phyloP scores from a whole-genome alignment of 1,140 invertebrate species.

The Pogonus chalceus region DNA sequence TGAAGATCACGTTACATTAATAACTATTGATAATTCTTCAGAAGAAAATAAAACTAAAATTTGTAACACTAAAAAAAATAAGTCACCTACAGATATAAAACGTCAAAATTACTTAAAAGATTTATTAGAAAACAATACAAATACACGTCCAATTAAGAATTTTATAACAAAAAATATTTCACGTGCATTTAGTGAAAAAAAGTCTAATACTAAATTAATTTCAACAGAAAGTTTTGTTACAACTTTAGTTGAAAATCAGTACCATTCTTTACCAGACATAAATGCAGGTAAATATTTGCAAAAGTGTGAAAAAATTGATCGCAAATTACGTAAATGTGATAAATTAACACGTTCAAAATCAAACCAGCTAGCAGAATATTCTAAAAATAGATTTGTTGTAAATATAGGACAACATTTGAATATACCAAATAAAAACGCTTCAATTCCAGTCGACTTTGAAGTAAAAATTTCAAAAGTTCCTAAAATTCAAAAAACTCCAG shows the following conservation, averaged over 20 bases:
- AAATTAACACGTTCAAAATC: conserved; percentile 19
- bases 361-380: conserved; percentile 5
- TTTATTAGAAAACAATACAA: conserved; percentile 31
- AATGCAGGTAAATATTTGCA: conserved; percentile 52
- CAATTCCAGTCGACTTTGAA: conserved; percentile 32
- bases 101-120: conserved; percentile 33
- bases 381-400: conserved; percentile 31
- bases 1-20: conserved; percentile 29
- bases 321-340: conserved; percentile 44
- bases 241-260: conserved; percentile 51
- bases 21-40: conserved; percentile 21
- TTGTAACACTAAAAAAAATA: conserved; percentile 10
- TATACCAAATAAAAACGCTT: conserved; percentile 22
- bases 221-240: conserved; percentile 40
- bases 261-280: conserved; percentile 55
- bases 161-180: conserved; percentile 32
- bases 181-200: conserved; percentile 21
- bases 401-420: conserved; percentile 34
- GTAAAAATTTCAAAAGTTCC: conserved; percentile 33
- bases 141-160: conserved; percentile 31
- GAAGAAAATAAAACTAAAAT: conserved; percentile 13
- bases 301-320: conserved; percentile 55
- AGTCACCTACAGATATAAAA: conserved; percentile 21
- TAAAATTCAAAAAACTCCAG: conserved; percentile 19
- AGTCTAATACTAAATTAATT: conserved; percentile 10